phyloP scores from a whole-genome alignment of 2,888 invertebrate species.

The Leptinotarsa rubiginosa region DNA sequence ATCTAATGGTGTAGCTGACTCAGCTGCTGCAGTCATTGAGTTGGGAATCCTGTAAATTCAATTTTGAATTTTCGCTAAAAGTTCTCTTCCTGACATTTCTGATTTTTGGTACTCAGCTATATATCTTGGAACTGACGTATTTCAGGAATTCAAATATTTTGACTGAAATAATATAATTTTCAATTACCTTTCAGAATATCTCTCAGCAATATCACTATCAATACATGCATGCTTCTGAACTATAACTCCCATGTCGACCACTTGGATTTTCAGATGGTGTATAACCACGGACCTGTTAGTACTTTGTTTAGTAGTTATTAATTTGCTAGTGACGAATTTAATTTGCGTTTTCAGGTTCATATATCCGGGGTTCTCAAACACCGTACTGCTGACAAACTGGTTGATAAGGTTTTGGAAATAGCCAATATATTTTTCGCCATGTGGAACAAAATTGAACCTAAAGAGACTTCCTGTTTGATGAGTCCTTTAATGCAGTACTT shows the following conservation, averaged over 20 bases:
- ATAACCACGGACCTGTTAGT: neutral
- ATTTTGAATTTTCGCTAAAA: too few species aligned
- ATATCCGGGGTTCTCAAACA: constrained; percentile 17
- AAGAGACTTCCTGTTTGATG: constrained; percentile 9
- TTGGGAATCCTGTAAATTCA: too few species aligned
- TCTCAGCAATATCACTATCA: constrained; percentile 8
- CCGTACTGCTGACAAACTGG: neutral
- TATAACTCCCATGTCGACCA: neutral
- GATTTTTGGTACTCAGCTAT: neutral
- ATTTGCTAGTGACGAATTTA: neutral
- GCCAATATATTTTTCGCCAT: constrained; percentile 3
- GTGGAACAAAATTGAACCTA: constrained; percentile 11
- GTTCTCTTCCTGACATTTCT: too few species aligned
- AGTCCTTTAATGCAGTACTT: constrained; percentile 3
- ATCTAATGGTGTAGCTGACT: too few species aligned
- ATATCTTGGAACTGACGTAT: neutral
- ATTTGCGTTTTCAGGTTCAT: neutral
- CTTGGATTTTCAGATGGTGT: neutral
- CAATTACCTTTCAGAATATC: neutral
- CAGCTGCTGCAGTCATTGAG: too few species aligned
- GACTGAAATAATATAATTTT: neutral
- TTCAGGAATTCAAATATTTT: neutral
- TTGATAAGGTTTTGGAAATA: neutral
- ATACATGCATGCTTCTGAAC: neutral
- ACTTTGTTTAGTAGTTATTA: neutral